Conservation (phyloP, 1,140 invertebrate genomes). For the Cotesia typhae region DNA sequence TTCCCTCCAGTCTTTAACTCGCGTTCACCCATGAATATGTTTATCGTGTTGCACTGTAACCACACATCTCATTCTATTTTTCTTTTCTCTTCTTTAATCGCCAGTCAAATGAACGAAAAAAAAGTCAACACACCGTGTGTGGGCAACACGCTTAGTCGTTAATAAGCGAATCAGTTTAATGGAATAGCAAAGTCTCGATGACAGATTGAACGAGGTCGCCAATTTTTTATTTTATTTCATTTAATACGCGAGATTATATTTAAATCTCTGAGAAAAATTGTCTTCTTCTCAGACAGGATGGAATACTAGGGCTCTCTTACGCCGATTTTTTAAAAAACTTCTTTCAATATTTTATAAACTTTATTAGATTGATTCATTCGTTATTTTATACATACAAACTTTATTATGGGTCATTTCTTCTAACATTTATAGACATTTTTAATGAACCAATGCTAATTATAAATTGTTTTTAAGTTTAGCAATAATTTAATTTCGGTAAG, state of each 20-base stretch:
- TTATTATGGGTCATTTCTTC: not conserved
- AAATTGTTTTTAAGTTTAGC: too few species aligned
- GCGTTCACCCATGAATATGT: conserved; percentile 46
- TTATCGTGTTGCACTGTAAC: conserved; percentile 46
- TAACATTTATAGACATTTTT: too few species aligned
- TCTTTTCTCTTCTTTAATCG: conserved; percentile 18
- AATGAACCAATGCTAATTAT: too few species aligned
- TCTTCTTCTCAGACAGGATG: conserved; percentile 15
- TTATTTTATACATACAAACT: not conserved
- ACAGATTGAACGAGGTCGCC: conserved; percentile 33
- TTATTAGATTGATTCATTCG: not conserved
- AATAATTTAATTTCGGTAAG: too few species aligned
- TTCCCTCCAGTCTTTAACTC: conserved; percentile 7
- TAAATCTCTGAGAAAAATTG: conserved; percentile 22
- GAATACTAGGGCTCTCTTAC: conserved; percentile 1
- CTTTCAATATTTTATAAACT: not conserved
- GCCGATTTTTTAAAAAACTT: not conserved
- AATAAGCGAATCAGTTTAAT: conserved; percentile 20
- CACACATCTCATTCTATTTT: conserved; percentile 24
- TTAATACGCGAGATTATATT: conserved; percentile 9
- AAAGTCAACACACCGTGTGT: conserved; percentile 36
- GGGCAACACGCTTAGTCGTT: conserved; percentile 34
- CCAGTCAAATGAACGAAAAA: conserved; percentile 5
- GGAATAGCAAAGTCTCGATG: conserved; percentile 31
- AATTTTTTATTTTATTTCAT: conserved; percentile 15